Evolutionary conservation across 2,888 invertebrate species (phyloP).

Genomic region (Morpho achilles): DNA sequence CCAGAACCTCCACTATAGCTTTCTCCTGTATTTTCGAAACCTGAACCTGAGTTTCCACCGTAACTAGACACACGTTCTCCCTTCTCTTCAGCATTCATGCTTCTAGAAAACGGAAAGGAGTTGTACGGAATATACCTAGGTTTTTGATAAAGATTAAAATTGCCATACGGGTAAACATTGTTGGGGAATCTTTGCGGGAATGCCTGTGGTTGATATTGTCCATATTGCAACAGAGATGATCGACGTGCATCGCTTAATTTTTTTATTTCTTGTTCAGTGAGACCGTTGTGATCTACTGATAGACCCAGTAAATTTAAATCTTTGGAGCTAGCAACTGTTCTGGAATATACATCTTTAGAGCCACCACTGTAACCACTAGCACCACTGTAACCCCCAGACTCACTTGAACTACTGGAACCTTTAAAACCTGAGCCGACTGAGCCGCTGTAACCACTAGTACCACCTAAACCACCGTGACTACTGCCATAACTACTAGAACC

Average conservation of each 20-base stretch:
- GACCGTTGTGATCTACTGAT: constrained; percentile 2
- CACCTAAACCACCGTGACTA: background rate
- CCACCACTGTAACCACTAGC: background rate
- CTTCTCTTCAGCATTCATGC: background rate
- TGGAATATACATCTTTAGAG: background rate
- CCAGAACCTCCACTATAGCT: background rate
- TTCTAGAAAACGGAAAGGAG: constrained; percentile 1
- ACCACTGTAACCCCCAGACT: background rate
- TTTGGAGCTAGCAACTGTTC: constrained; percentile 6
- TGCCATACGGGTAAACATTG: too few species aligned
- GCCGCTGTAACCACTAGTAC: background rate
- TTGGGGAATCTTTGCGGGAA: too few species aligned
- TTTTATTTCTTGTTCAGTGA: constrained; percentile 7
- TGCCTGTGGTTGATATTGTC: background rate
- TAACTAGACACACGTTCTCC: too few species aligned
- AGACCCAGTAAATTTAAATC: constrained; percentile 5
- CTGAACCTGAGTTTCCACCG: background rate
- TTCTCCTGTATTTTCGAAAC: background rate
- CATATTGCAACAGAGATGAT: constrained; percentile 1
- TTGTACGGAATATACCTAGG: background rate
- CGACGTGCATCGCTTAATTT: constrained; percentile 7
- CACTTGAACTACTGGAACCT: background rate
- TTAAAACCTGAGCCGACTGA: background rate
- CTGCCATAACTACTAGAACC: background rate
- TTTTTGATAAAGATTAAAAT: too few species aligned